phyloP scores from a whole-genome alignment of 2,113 vertebrate genomes.

The Ochotona princeps region DNA sequence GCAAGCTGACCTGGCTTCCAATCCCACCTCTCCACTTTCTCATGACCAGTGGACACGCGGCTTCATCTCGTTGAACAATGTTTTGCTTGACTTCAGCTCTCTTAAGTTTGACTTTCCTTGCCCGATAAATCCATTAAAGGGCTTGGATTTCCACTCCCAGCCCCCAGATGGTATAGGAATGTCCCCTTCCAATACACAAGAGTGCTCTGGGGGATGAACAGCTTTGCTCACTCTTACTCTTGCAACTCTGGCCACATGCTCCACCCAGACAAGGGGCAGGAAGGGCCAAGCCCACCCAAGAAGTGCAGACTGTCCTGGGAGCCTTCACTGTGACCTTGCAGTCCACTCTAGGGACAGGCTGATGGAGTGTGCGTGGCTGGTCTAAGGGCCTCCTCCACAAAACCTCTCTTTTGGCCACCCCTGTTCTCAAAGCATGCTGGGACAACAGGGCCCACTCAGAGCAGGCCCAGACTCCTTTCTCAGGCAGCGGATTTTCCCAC shows the following conservation, averaged over 20 bases:
- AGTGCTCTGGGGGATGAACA: accelerated
- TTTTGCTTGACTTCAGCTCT: background rate
- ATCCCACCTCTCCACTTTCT: background rate
- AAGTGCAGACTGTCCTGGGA: background rate
- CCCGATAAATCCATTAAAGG: background rate
- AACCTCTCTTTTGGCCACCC: background rate
- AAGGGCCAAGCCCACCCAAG: background rate
- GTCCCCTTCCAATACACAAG: background rate
- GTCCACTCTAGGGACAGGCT: background rate
- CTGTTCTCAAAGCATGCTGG: background rate
- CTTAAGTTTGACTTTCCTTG: background rate
- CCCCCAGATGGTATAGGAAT: background rate
- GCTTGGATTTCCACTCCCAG: background rate
- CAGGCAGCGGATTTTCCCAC: background rate
- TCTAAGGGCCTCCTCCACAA: background rate
- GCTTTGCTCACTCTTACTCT: no score
- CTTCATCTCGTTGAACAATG: background rate
- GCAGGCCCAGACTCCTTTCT: background rate
- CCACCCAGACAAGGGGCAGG: background rate
- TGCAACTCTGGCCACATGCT: background rate
- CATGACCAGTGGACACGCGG: background rate
- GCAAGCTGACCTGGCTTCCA: background rate
- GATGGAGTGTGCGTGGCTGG: background rate
- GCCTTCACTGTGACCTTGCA: background rate
- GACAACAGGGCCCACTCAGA: background rate